Evolutionary conservation across 2,113 vertebrate genomes (phyloP).

Genomic region (Charadrius vociferus): DNA sequence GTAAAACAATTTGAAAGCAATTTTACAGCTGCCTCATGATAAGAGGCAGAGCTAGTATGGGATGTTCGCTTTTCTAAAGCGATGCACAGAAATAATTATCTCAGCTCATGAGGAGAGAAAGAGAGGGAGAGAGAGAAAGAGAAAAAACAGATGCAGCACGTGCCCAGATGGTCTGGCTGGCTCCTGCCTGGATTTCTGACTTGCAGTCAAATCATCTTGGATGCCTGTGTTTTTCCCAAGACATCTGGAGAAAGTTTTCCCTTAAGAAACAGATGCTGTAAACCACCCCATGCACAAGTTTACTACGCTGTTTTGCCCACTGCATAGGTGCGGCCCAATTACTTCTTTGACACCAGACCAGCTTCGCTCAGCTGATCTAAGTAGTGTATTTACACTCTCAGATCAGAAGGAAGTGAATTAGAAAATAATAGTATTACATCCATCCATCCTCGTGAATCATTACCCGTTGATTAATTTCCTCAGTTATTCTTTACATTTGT

Average conservation of each 20-base stretch:
- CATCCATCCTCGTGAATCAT: neutral
- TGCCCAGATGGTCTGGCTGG: neutral
- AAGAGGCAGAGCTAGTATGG: neutral
- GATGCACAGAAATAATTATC: neutral
- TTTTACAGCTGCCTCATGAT: neutral
- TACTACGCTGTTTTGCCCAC: neutral
- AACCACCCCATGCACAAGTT: neutral
- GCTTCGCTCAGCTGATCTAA: neutral
- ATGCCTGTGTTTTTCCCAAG: neutral
- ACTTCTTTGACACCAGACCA: neutral
- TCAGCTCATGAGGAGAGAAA: neutral
- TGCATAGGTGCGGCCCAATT: neutral
- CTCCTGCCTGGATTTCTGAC: neutral
- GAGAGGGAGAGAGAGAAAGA: neutral
- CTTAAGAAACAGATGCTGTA: neutral
- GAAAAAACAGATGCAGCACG: neutral
- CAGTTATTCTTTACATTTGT: neutral
- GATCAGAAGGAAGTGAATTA: neutral
- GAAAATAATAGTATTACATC: neutral
- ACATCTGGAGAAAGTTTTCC: neutral
- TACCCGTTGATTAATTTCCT: neutral
- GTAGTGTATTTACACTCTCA: neutral
- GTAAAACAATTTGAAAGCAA: slow-evolving; percentile 27
- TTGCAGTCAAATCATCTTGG: rapidly evolving
- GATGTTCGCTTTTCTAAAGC: neutral